Conservation (phyloP, 2,888 invertebrate genomes). For the Amblyjoppa fuscipennis region DNA sequence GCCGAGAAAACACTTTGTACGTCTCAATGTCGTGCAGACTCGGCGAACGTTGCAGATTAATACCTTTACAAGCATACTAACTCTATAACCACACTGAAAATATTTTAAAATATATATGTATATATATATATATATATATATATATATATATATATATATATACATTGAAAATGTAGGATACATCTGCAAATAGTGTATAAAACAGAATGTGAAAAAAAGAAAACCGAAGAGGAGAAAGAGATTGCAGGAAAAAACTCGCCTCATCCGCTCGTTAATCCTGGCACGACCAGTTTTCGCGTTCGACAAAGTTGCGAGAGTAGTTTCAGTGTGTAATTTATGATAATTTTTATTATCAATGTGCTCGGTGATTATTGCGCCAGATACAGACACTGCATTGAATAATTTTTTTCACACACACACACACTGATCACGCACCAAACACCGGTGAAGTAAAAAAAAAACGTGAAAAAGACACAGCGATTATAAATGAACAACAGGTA, state of each 20-base stretch:
- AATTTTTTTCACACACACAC: too few species aligned
- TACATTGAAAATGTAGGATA: not conserved
- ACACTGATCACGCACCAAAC: too few species aligned
- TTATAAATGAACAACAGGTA: too few species aligned
- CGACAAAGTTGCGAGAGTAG: conserved; percentile 44
- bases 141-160: not conserved
- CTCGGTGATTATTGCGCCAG: too few species aligned
- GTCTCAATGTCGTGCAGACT: conserved; percentile 16
- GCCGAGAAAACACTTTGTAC: not conserved
- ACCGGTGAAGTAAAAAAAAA: too few species aligned
- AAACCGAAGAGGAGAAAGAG: conserved; percentile 50
- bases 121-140: too few species aligned
- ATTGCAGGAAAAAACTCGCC: not conserved
- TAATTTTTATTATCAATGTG: too few species aligned
- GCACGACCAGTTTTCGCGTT: conserved; percentile 56
- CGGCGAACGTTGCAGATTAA: not conserved
- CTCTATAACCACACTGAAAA: not conserved
- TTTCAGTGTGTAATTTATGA: too few species aligned
- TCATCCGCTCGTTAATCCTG: conserved; percentile 62
- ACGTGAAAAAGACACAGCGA: too few species aligned
- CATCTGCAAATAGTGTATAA: conserved; percentile 13
- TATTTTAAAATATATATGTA: not conserved
- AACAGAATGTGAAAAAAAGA: conserved; percentile 18
- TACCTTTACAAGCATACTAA: not conserved
- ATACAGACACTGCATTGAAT: too few species aligned